These are phyloP conservation scores for Drosophila ustulata DNA, from an alignment of 2,888 invertebrate species.

Conservation along the genomic window DNA sequence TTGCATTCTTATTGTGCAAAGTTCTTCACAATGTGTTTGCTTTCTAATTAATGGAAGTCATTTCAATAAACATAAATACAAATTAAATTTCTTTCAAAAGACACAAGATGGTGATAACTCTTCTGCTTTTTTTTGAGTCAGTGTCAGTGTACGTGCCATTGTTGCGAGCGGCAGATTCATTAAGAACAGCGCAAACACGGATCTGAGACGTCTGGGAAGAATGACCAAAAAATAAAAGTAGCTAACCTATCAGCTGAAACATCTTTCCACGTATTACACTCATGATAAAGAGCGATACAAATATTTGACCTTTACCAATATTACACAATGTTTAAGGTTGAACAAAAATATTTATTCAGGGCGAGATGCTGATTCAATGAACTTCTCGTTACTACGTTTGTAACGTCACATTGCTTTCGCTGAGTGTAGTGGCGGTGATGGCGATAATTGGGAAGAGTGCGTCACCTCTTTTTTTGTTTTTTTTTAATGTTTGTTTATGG, in stretches of 20 bases:
- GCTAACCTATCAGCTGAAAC: conserved; percentile 24
- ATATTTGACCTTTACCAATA: conserved; percentile 19
- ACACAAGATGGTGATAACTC: not conserved
- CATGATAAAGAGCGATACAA: conserved; percentile 26
- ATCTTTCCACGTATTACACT: conserved; percentile 44
- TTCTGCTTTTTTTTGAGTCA: not conserved
- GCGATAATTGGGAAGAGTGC: conserved; percentile 31
- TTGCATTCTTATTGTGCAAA: not conserved
- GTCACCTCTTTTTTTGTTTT: conserved; percentile 31
- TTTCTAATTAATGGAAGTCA: not conserved
- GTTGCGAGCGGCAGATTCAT: conserved; percentile 21
- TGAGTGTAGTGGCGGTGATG: conserved; percentile 30
- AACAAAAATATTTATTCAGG: not conserved
- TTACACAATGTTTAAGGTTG: conserved; percentile 31
- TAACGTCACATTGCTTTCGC: conserved; percentile 1
- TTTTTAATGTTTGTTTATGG: conserved; percentile 1
- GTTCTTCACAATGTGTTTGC: not conserved
- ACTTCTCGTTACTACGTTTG: not conserved
- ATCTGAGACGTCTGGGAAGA: conserved; percentile 8
- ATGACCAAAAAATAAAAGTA: not conserved
- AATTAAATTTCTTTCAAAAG: not conserved
- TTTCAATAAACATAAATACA: not conserved
- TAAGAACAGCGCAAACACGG: conserved; percentile 26
- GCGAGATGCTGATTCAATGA: conserved; percentile 3
- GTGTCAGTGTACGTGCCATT: conserved; percentile 31